Base-by-base conservation (phyloP, 2,888 invertebrate species). In the Parelbella ahira region DNA sequence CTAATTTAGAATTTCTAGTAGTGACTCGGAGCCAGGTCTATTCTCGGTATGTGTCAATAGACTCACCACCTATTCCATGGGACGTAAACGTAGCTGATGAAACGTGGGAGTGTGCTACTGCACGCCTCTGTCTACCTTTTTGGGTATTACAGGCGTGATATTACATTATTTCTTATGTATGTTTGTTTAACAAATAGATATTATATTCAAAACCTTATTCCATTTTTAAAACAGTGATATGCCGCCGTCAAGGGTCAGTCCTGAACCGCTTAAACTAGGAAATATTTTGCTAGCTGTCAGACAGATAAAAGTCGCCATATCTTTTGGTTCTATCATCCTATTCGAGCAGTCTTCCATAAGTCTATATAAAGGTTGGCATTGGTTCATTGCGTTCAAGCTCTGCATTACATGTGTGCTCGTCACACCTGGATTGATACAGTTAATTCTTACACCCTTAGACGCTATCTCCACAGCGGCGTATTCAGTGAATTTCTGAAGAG, bases 181-280 rank as follows among this genome's bases (percentile, higher is more conserved):
- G n/a, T n/a, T n/a, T n/a, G n/a, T n/a, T n/a, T n/a, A n/a, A n/a
- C n/a, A n/a, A n/a, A n/a, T n/a, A n/a, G n/a, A n/a, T n/a, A n/a
- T n/a, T n/a, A n/a, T n/a, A n/a, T n/a, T n/a, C n/a, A n/a, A n/a
- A n/a, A n/a, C n/a, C 15, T 15, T 15, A 15, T 12, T 25, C 2
- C n/a, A 3, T 12, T 12, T 5, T 10, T 38, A 45, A 39, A 18
- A 23, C 19, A 25, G 8, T 7, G 38, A 34, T 1, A 34, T 11
- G 2, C 58, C 68, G 1, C 68, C 68, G 34, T 75, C 74, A 19
- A 74, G 44, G 2, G 64, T 43, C 0, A 74, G 47, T 21, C 63
- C 67, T 0, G 74, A 63, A 3, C 73, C 73, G 37, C 62, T 74
- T 15, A 75, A 51, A 56, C 54, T 63, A 0, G 68, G 68, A n/a